Evolutionary conservation across 2,888 invertebrate genomes (phyloP).

Genomic region (Drosophila limbata): DNA sequence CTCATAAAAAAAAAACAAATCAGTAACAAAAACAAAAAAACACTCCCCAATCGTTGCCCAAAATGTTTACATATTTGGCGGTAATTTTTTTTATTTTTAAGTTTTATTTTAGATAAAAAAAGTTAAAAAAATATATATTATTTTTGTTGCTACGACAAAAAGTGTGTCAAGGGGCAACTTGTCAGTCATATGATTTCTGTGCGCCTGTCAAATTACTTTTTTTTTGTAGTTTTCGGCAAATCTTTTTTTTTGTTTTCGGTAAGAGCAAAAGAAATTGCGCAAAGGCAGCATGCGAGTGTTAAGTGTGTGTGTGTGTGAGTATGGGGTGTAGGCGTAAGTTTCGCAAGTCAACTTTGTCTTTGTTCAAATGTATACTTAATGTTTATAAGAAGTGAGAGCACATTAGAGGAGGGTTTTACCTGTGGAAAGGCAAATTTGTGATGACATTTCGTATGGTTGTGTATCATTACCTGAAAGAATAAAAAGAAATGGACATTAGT

Average conservation of each 20-base stretch:
- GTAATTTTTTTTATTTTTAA: conserved; percentile 9
- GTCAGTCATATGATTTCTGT: conserved; percentile 74
- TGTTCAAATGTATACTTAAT: not conserved
- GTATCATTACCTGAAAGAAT: conserved; percentile 67
- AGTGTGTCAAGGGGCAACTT: conserved; percentile 82
- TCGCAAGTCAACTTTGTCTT: conserved; percentile 17
- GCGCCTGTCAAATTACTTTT: conserved; percentile 65
- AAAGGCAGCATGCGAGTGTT: conserved; percentile 49
- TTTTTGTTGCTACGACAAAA: conserved; percentile 72
- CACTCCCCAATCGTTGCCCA: conserved; percentile 45
- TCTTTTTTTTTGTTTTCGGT: conserved; percentile 28
- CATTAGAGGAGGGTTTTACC: conserved; percentile 50
- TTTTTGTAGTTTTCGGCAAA: conserved; percentile 20
- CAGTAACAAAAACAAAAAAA: conserved; percentile 6
- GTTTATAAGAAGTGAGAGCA: conserved; percentile 4
- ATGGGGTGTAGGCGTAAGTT: conserved; percentile 31
- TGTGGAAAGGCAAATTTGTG: conserved; percentile 32
- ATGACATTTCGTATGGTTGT: conserved; percentile 26
- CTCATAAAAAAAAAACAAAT: not conserved
- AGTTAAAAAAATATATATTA: conserved; percentile 55
- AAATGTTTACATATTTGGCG: conserved; percentile 30
- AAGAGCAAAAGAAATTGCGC: conserved; percentile 69
- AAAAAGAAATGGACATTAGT: conserved; percentile 34
- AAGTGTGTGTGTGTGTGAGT: conserved; percentile 20
- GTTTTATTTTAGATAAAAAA: conserved; percentile 29